Evolutionary conservation across 1,140 invertebrate genomes (phyloP).

Genomic region (Pseudobourletiella spinata): DNA sequence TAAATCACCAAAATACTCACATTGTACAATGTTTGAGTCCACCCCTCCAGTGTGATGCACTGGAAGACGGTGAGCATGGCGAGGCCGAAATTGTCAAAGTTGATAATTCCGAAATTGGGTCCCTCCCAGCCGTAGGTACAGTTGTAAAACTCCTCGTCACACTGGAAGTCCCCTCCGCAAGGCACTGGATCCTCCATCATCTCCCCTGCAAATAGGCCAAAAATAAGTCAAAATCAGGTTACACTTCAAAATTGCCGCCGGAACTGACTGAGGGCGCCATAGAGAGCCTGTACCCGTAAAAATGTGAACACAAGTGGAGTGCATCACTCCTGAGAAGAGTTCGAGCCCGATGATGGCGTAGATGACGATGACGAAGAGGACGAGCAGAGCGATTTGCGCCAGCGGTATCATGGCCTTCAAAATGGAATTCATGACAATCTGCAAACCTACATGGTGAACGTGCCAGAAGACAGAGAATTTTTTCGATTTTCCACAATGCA

Average conservation of each 20-base stretch:
- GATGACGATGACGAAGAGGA: conserved; percentile 99
- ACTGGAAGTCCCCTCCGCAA: conserved; percentile 73
- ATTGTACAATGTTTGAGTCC: conserved; percentile 92
- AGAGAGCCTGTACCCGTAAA: conserved; percentile 51
- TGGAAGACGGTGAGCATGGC: conserved; percentile 36
- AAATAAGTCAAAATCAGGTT: neutral
- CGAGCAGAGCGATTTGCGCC: conserved; percentile 95
- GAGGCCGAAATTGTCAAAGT: conserved; percentile 98
- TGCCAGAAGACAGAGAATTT: neutral
- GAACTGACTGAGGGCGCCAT: neutral
- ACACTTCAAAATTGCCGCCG: neutral
- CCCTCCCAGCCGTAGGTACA: conserved; percentile 48
- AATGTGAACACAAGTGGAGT: conserved; percentile 82
- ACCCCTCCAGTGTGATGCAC: conserved; percentile 88
- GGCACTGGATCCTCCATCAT: conserved; percentile 66
- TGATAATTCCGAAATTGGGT: conserved; percentile 93
- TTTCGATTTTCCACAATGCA: neutral
- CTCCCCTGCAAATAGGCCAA: conserved; percentile 47
- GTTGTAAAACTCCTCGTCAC: conserved; percentile 42
- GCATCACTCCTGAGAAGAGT: conserved; percentile 93
- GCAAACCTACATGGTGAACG: conserved; percentile 70
- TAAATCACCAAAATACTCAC: conserved; percentile 47
- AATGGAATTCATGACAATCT: conserved; percentile 84
- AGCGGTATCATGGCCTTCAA: conserved; percentile 79
- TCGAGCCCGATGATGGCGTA: conserved; percentile 99